Evolutionary conservation across 2,797 vertebrate species (phyloP).

Genomic region (Paramormyrops hopkinsi): DNA sequence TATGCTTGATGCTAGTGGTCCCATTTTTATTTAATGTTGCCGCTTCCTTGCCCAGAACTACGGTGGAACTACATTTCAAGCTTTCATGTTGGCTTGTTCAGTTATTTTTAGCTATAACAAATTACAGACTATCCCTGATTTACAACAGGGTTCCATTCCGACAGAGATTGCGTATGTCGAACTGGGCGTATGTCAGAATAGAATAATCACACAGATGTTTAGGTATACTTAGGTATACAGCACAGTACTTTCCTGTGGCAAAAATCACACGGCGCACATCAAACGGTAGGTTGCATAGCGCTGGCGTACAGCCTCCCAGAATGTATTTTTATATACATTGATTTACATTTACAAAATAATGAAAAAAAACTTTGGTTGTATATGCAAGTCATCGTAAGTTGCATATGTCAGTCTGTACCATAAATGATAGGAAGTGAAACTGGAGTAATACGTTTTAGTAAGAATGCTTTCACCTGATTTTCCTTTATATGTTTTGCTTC

Average conservation of each 20-base stretch:
- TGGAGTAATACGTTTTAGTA: background rate
- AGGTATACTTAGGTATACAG: background rate
- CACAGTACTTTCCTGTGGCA: background rate
- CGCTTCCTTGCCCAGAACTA: conserved; percentile 19
- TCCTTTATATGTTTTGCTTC: background rate
- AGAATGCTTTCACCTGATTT: background rate
- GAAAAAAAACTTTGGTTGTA: background rate
- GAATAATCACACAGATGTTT: background rate
- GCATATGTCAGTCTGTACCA: background rate
- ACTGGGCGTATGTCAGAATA: background rate
- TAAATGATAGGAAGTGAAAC: background rate
- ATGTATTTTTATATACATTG: background rate
- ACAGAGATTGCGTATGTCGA: background rate
- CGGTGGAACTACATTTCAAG: background rate
- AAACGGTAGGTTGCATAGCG: background rate
- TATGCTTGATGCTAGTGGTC: conserved; percentile 50
- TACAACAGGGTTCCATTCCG: background rate
- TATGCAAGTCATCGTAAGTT: background rate
- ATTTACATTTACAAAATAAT: background rate
- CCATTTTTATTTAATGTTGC: conserved; percentile 45
- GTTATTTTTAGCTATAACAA: background rate
- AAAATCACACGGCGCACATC: background rate
- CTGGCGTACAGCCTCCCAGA: background rate
- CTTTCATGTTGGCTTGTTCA: background rate
- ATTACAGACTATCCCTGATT: background rate